phyloP scores from a whole-genome alignment of 1,140 invertebrate species.

The Achroia grisella region DNA sequence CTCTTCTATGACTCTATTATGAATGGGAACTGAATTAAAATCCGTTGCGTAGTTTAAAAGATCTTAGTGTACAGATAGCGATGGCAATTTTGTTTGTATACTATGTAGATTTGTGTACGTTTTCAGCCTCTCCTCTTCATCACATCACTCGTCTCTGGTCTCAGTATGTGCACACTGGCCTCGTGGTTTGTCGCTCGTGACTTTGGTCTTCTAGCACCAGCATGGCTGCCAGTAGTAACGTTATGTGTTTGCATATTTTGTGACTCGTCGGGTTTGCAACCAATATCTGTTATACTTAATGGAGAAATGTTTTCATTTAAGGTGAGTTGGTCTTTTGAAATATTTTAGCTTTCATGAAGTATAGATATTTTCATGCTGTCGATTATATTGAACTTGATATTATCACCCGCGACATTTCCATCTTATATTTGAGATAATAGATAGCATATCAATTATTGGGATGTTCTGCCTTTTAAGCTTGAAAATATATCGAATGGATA shows the following conservation, averaged over 20 bases:
- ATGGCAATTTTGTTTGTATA: no score
- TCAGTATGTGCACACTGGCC: conserved; percentile 49
- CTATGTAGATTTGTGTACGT: no score
- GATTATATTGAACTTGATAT: no score
- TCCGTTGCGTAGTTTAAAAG: no score
- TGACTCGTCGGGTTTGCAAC: conserved; percentile 46
- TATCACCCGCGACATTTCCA: no score
- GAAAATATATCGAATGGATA: no score
- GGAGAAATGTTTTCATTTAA: conserved; percentile 61
- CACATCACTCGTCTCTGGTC: conserved; percentile 41
- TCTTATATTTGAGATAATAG: no score
- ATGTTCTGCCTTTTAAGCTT: no score
- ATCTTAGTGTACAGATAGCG: no score
- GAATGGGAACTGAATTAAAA: not conserved
- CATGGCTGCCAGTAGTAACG: conserved; percentile 43
- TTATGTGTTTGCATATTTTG: conserved; percentile 58
- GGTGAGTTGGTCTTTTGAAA: conserved; percentile 26
- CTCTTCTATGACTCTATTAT: not conserved
- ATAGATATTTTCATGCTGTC: no score
- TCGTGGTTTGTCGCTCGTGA: conserved; percentile 45
- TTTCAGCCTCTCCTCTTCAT: conserved; percentile 38
- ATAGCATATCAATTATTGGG: no score
- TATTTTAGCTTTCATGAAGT: not conserved
- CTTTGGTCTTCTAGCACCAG: conserved; percentile 16
- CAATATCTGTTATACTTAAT: conserved; percentile 42